Base-by-base conservation (phyloP, 2,113 vertebrate species). In the Neolamprologus ventralis region DNA sequence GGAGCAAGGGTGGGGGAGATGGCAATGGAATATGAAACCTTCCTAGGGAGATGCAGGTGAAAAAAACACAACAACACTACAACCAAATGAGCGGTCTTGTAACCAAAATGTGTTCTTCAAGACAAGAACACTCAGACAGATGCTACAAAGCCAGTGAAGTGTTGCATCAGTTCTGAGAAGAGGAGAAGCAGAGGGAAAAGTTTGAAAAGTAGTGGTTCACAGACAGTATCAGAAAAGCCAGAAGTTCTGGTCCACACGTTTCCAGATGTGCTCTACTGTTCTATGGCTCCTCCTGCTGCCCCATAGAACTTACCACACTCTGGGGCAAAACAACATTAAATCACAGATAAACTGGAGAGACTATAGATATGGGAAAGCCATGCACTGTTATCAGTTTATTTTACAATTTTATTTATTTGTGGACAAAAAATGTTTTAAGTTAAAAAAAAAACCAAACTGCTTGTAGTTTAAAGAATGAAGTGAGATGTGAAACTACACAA, bases 221-320 rank as follows among this genome's bases (percentile, higher is more conserved):
- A 68, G 54, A 26, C 57, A n/a, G 26, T 42, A 53, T n/a, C 40
- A 85, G 45, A 85, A 37, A 80, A 26, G 31, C 33, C 19, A 54
- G 10, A 87, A 65, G 88, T 88, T 87, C 81, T 13, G 37, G 21
- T 82, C 68, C 75, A 68, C 40, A 9, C 28, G 51, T 57, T 71
- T 80, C 54, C 37, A 65, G 47, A 87, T 83, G 88, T 26, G 28
- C 89, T 88, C 86, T 21, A 28, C 87, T 94, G 93, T 91, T 95
- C 81, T 91, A 85, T 85, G 88, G 95, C 95, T 94, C 96, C 96
- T 95, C 94, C 96, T 97, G 94, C 95, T 96, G 96, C 93, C 87
- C 83, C 40, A 83, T 75, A 65, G 31, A 47, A 90, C 90, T 92
- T 85, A 95, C 87, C 92, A 92, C 95, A 95, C 60, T 89, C 85